These are phyloP conservation scores for Drosophila anceps DNA, from an alignment of 2,888 invertebrate species.

Conservation along the genomic window DNA sequence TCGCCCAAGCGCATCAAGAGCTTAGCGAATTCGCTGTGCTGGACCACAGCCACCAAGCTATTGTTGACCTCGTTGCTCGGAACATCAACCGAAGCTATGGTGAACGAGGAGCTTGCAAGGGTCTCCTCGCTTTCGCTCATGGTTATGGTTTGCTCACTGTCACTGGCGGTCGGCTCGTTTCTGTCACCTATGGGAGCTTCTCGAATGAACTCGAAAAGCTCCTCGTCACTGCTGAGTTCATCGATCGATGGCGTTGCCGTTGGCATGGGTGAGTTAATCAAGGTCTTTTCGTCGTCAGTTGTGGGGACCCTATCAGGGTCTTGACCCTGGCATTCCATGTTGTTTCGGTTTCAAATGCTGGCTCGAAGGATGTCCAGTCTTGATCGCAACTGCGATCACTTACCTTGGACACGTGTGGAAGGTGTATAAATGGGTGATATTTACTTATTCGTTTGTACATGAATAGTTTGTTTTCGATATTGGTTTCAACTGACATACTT, in stretches of 20 bases:
- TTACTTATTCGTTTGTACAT: constrained; percentile 26
- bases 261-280: background rate
- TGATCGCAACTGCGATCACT: constrained; percentile 27
- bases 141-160: constrained; percentile 14
- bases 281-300: constrained; percentile 20
- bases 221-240: constrained; percentile 13
- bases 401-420: constrained; percentile 10
- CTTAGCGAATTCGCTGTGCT: constrained; percentile 47
- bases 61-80: constrained; percentile 9
- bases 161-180: background rate
- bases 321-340: constrained; percentile 29
- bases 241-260: constrained; percentile 5
- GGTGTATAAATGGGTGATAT: constrained; percentile 15
- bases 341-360: constrained; percentile 15
- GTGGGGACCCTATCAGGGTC: constrained; percentile 12
- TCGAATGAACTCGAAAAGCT: constrained; percentile 7
- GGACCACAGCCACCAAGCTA: constrained; percentile 33
- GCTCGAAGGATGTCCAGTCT: constrained; percentile 10
- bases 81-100: background rate
- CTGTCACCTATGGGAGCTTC: constrained; percentile 20
- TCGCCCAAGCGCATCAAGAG: constrained; percentile 53
- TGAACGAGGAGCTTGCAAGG: constrained; percentile 29
- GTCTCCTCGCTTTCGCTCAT: constrained; percentile 30
- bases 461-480: constrained; percentile 24
- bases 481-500: constrained; percentile 18